These are phyloP conservation scores for Nephrocerus scutellatus DNA, from an alignment of 2,888 invertebrate species.

Conservation along the genomic window DNA sequence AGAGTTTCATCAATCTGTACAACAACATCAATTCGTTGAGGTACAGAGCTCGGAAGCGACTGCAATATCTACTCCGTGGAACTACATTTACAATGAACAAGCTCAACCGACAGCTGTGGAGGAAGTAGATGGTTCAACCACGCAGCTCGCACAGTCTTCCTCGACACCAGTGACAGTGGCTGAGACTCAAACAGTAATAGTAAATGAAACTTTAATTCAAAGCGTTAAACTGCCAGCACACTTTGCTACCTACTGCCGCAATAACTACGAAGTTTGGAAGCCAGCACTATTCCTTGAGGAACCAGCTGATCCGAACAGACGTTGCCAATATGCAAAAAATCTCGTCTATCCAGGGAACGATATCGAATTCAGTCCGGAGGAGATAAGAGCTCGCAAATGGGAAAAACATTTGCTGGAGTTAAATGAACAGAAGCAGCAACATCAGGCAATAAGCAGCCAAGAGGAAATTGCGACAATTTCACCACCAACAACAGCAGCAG, in stretches of 20 bases:
- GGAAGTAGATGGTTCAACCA: slow-evolving; percentile 22
- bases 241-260: slow-evolving; percentile 40
- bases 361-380: slow-evolving; percentile 45
- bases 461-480: slow-evolving; percentile 13
- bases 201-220: slow-evolving; percentile 22
- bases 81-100: slow-evolving; percentile 21
- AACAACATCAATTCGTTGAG: slow-evolving; percentile 20
- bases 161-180: slow-evolving; percentile 20
- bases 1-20: no score
- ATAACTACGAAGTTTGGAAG: slow-evolving; percentile 46
- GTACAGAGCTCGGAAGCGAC: slow-evolving; percentile 25
- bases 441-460: slow-evolving; percentile 11
- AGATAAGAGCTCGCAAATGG: slow-evolving; percentile 39
- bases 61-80: slow-evolving; percentile 24
- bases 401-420: slow-evolving; percentile 21
- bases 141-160: slow-evolving; percentile 14
- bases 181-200: slow-evolving; percentile 10
- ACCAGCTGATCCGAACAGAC: slow-evolving; percentile 42
- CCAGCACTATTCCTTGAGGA: slow-evolving; percentile 45
- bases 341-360: slow-evolving; percentile 43
- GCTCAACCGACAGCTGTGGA: slow-evolving; percentile 10
- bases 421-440: slow-evolving; percentile 4
- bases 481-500: slow-evolving; percentile 21
- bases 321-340: slow-evolving; percentile 43
- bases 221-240: slow-evolving; percentile 40